Evolutionary conservation across 2,888 invertebrate species (phyloP).

Genomic region (Drosophila paracracens): DNA sequence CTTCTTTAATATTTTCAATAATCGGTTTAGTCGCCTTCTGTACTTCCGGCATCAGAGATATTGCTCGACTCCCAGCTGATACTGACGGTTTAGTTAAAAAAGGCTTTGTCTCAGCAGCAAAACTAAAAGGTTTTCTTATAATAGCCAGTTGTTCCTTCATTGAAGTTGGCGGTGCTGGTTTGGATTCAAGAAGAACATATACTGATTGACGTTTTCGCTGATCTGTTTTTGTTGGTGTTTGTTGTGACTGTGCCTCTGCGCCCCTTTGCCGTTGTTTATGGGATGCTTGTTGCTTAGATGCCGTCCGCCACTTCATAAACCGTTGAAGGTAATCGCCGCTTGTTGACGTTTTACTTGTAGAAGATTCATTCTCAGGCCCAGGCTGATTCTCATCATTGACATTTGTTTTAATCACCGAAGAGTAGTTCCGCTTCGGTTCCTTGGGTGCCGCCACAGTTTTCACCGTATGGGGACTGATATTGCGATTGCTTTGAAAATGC

Average conservation of each 20-base stretch:
- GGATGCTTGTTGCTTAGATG: slow-evolving; percentile 1
- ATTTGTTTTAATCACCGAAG: background rate
- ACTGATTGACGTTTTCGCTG: slow-evolving; percentile 26
- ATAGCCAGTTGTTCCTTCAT: background rate
- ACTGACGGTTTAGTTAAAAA: no score
- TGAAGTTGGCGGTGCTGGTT: background rate
- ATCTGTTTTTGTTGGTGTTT: background rate
- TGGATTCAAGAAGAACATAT: slow-evolving; percentile 13
- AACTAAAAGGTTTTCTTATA: background rate
- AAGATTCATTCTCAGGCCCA: background rate
- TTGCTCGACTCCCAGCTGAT: background rate
- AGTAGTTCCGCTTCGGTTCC: background rate
- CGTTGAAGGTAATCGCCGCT: slow-evolving; percentile 39
- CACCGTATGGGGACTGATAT: slow-evolving; percentile 54
- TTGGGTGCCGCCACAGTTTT: background rate
- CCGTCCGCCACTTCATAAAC: slow-evolving; percentile 38
- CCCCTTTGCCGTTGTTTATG: background rate
- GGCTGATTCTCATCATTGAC: slow-evolving; percentile 44
- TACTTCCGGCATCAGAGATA: background rate
- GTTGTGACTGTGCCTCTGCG: background rate
- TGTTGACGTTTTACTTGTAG: slow-evolving; percentile 1
- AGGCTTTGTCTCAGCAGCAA: background rate
- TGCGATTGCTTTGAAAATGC: slow-evolving; percentile 59
- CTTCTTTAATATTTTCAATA: background rate
- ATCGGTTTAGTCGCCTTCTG: background rate